A percentile compares a stretch with the other conserved stretches of the same genome.
Evolutionary conservation across 1,140 invertebrate species (phyloP).

Genomic region (Goniozus legneri): DNA sequence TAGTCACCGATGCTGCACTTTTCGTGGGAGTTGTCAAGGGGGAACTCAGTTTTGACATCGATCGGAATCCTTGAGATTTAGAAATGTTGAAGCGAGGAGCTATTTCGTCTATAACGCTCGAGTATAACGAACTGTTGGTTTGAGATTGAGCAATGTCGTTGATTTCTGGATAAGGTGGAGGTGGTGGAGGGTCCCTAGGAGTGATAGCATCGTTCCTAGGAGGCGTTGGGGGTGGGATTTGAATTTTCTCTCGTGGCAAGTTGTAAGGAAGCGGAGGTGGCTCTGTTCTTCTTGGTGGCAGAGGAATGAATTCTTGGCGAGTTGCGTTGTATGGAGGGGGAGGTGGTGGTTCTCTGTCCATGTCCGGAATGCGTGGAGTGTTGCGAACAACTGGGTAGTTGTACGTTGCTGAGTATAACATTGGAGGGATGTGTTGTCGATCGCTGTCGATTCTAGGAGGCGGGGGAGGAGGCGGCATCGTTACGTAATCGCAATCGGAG

Average conservation of each 20-base stretch:
- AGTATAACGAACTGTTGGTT: slow-evolving; percentile 24
- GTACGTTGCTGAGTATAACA: slow-evolving; percentile 39
- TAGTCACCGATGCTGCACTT: background rate
- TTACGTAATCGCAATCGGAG: slow-evolving; percentile 85
- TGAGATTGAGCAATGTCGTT: slow-evolving; percentile 33
- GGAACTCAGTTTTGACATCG: background rate
- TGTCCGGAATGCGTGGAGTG: slow-evolving; percentile 24
- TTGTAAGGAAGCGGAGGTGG: slow-evolving; percentile 41
- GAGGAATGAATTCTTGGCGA: slow-evolving; percentile 32
- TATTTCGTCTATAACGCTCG: slow-evolving; percentile 7
- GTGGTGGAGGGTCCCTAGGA: slow-evolving; percentile 46
- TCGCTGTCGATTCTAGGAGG: slow-evolving; percentile 64
- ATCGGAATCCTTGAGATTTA: too few species aligned
- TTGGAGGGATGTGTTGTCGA: slow-evolving; percentile 39
- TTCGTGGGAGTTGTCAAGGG: background rate
- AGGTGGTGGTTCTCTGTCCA: slow-evolving; percentile 34
- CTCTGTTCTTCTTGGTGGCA: slow-evolving; percentile 38
- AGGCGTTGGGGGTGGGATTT: slow-evolving; percentile 49
- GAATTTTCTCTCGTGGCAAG: slow-evolving; percentile 38
- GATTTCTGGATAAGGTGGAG: slow-evolving; percentile 59
- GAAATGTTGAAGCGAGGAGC: too few species aligned
- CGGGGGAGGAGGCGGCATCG: slow-evolving; percentile 69
- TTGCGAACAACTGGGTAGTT: too few species aligned
- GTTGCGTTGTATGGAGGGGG: slow-evolving; percentile 41
- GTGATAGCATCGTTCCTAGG: slow-evolving; percentile 48